Conservation (phyloP, 2,113 vertebrate genomes). For the Pipra filicauda region DNA sequence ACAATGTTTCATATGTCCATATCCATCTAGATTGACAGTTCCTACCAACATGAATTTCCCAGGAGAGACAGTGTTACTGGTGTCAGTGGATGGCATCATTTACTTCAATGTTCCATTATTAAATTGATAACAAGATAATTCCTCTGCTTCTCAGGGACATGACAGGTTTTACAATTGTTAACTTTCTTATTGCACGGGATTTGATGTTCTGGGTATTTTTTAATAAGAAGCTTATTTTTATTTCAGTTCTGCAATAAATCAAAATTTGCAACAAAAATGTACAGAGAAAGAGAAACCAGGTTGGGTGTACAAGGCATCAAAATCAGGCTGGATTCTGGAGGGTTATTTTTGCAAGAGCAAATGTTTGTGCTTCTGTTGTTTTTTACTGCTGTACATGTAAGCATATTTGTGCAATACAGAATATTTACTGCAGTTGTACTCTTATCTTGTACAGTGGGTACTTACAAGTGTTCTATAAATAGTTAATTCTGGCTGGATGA, state of each 20-base stretch:
- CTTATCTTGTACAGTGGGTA: background rate
- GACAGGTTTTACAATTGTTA: slow-evolving; percentile 80
- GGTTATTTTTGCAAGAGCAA: background rate
- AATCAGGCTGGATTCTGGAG: background rate
- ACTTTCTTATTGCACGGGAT: slow-evolving; percentile 75
- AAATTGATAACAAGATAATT: slow-evolving; percentile 92
- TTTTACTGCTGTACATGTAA: background rate
- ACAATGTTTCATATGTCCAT: slow-evolving; percentile 81
- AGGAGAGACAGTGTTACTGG: slow-evolving; percentile 83
- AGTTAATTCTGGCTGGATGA: background rate
- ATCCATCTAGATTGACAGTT: slow-evolving; percentile 83
- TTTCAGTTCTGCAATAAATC: slow-evolving; percentile 64
- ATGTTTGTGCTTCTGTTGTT: background rate
- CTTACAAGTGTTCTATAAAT: background rate
- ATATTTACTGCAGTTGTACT: background rate
- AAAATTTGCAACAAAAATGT: slow-evolving; percentile 39
- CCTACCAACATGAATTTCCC: slow-evolving; percentile 88
- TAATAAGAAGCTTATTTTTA: slow-evolving; percentile 78
- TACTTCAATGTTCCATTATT: slow-evolving; percentile 85
- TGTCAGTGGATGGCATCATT: slow-evolving; percentile 84
- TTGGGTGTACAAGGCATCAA: background rate
- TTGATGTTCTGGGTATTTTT: slow-evolving; percentile 76
- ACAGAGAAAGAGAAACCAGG: slow-evolving; percentile 39
- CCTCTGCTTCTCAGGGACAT: slow-evolving; percentile 80
- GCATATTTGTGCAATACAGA: background rate